phyloP scores from a whole-genome alignment of 2,888 invertebrate species.

The Brachypalpus laphriformis region DNA sequence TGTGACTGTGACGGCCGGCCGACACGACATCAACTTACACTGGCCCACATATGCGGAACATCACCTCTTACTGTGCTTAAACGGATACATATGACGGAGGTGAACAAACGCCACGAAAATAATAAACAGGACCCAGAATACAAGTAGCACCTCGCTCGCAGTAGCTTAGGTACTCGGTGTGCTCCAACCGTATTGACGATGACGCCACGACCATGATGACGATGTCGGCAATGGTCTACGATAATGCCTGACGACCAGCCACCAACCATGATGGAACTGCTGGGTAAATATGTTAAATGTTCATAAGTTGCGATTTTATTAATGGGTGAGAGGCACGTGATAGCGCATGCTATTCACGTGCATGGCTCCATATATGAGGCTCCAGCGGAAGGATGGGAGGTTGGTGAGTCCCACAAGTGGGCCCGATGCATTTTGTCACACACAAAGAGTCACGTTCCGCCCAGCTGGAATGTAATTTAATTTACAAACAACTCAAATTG shows the following conservation, averaged over 20 bases:
- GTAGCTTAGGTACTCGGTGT: conserved; percentile 16
- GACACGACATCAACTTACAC: conserved; percentile 25
- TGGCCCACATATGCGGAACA: conserved; percentile 37
- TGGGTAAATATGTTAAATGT: conserved; percentile 77
- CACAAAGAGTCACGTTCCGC: conserved; percentile 55
- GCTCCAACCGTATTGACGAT: conserved; percentile 13
- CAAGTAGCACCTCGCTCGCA: not conserved
- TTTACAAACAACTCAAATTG: conserved; percentile 72
- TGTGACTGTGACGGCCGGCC: conserved; percentile 28
- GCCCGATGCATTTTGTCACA: conserved; percentile 48
- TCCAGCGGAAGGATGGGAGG: not conserved
- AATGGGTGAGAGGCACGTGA: conserved; percentile 77
- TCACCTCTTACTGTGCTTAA: conserved; percentile 13
- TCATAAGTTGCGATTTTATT: conserved; percentile 78
- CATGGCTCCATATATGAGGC: not conserved
- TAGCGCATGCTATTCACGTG: conserved; percentile 68
- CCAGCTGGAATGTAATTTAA: conserved; percentile 67
- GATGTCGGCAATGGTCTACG: conserved; percentile 40
- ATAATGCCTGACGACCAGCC: conserved; percentile 44
- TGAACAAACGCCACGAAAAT: conserved; percentile 29
- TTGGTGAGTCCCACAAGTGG: conserved; percentile 1
- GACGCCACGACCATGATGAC: conserved; percentile 68
- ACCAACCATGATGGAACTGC: conserved; percentile 22
- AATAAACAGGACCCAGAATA: conserved; percentile 26
- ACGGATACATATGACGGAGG: conserved; percentile 1